These are phyloP conservation scores for Phrynosoma platyrhinos DNA, from an alignment of 2,113 vertebrate species.

Conservation along the genomic window DNA sequence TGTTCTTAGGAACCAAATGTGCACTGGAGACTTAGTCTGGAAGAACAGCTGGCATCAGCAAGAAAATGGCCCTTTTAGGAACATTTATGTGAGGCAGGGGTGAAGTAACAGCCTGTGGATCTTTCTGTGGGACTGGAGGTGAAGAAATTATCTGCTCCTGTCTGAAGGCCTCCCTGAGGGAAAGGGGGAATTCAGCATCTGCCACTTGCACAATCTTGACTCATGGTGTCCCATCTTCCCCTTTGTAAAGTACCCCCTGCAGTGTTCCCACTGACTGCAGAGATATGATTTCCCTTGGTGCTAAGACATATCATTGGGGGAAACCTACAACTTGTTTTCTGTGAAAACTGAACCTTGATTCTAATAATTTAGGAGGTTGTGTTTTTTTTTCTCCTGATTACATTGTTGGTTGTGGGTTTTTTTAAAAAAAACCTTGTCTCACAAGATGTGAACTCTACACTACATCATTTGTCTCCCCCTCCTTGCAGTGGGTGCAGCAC, in stretches of 20 bases:
- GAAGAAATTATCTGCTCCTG: background rate
- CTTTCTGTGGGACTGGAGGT: background rate
- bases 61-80: background rate
- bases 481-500: conserved; percentile 33
- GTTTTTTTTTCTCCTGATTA: conserved; percentile 26
- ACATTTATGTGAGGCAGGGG: background rate
- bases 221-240: background rate
- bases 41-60: background rate
- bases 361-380: conserved; percentile 15
- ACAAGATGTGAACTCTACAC: conserved; percentile 25
- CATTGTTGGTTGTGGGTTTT: conserved; percentile 2
- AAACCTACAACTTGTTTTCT: conserved; percentile 47
- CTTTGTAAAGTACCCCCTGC: background rate
- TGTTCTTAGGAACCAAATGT: background rate
- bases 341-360: conserved; percentile 46
- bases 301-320: conserved; percentile 25
- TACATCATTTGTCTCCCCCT: conserved; percentile 12
- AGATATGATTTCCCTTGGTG: conserved; percentile 32
- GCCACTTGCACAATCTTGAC: conserved; percentile 16
- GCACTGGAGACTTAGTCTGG: conserved; percentile 11
- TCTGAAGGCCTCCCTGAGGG: background rate
- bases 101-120: conserved; percentile 8
- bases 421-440: conserved; percentile 9
- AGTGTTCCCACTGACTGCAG: background rate
- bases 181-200: background rate